These are phyloP conservation scores for Mechanitis messenoides DNA, from an alignment of 2,888 invertebrate species.

Conservation along the genomic window DNA sequence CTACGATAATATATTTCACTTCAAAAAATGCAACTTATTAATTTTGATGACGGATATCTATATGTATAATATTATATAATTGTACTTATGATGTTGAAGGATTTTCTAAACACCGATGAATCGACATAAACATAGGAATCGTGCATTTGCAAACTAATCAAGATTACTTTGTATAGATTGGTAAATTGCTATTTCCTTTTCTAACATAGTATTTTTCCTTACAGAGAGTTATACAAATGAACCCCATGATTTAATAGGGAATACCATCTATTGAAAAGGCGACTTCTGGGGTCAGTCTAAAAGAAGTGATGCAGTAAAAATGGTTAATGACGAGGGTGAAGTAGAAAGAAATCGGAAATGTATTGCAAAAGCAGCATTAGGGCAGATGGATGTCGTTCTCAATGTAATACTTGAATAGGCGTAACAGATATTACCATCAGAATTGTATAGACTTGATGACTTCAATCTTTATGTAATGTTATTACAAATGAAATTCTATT, in stretches of 20 bases:
- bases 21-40: too few species aligned
- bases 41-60: too few species aligned
- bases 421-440: conserved; percentile 28
- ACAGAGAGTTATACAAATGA: conserved; percentile 40
- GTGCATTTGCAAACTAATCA: not conserved
- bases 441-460: conserved; percentile 26
- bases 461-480: conserved; percentile 10
- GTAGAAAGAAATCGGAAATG: conserved; percentile 42
- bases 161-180: conserved; percentile 28
- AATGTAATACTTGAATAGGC: conserved; percentile 32
- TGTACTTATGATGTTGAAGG: too few species aligned
- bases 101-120: too few species aligned
- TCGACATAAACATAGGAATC: too few species aligned
- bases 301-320: conserved; percentile 42
- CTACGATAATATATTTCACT: too few species aligned
- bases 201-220: conserved; percentile 39
- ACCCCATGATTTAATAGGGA: conserved; percentile 46
- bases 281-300: conserved; percentile 43
- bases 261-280: conserved; percentile 46
- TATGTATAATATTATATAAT: too few species aligned
- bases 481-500: conserved; percentile 3
- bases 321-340: conserved; percentile 43
- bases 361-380: conserved; percentile 36
- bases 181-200: conserved; percentile 49
- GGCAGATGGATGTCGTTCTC: conserved; percentile 25